Percentiles rank a stretch among this genome's conserved stretches.
Evolutionary conservation across 53 echinoderm and acorn worm genomes (phyloP).

Genomic region (Antedon mediterranea): DNA sequence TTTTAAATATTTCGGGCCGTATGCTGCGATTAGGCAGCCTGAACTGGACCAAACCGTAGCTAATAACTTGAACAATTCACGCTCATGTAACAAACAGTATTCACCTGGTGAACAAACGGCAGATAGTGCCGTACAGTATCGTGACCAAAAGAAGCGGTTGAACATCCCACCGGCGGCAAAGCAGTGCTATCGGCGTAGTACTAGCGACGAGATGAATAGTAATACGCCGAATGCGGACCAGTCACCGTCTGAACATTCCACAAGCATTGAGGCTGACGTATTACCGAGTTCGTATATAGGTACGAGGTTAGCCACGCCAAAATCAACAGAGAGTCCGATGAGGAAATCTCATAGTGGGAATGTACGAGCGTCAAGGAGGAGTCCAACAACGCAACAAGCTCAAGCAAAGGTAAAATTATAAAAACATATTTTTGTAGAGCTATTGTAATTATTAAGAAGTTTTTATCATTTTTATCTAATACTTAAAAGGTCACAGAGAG

Average conservation of each 20-base stretch:
- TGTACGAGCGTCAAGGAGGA: constrained; percentile 21
- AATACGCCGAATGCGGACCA: constrained; percentile 36
- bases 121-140: not conserved
- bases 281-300: constrained; percentile 59
- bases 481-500: no score
- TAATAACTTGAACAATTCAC: constrained; percentile 12
- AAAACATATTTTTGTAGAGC: no score
- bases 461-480: no score
- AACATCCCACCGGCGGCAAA: not conserved
- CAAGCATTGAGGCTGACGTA: constrained; percentile 16
- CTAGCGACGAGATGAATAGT: constrained; percentile 85
- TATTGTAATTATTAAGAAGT: no score
- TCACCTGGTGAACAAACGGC: not conserved
- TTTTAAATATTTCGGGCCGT: constrained; percentile 52
- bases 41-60: constrained; percentile 19
- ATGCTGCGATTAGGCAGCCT: constrained; percentile 36
- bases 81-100: constrained; percentile 10
- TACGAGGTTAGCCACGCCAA: constrained; percentile 44
- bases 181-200: constrained; percentile 16
- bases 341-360: constrained; percentile 39
- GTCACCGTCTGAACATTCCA: constrained; percentile 8
- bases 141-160: not conserved
- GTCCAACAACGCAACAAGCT: constrained; percentile 40
- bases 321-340: constrained; percentile 29
- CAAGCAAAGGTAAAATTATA: no score